Evolutionary conservation across 2,113 vertebrate species (phyloP).

Genomic region (Cyprinodon variegatus): DNA sequence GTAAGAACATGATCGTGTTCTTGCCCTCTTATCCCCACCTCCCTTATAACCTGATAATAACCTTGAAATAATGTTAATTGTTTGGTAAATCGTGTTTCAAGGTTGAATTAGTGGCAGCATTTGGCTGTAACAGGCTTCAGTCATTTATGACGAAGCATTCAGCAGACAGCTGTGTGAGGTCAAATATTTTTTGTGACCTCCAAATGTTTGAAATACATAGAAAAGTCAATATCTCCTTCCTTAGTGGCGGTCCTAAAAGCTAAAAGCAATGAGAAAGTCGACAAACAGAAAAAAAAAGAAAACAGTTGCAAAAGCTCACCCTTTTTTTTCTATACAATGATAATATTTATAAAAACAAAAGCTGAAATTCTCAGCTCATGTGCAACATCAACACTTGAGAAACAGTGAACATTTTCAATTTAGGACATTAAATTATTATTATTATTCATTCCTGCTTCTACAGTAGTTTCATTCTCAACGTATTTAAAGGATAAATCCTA

Average conservation of each 20-base stretch:
- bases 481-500: neutral
- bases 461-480: neutral
- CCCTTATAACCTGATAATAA: neutral
- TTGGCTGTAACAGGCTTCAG: conserved; percentile 1
- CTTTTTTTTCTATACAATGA: no score
- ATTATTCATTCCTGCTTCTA: neutral
- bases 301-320: neutral
- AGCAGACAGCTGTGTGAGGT: neutral
- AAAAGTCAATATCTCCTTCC: neutral
- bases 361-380: neutral
- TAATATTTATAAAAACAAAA: no score
- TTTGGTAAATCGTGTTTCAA: neutral
- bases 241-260: neutral
- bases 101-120: conserved; percentile 5
- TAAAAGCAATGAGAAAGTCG: neutral
- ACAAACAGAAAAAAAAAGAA: neutral
- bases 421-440: neutral
- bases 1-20: neutral
- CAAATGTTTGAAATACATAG: conserved; percentile 12
- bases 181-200: conserved; percentile 9
- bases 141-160: conserved; percentile 12
- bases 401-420: neutral
- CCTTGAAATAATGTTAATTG: neutral
- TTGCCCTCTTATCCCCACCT: neutral
- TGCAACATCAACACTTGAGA: neutral